A percentile compares a stretch with the other conserved stretches of the same genome.
These are phyloP conservation scores for Serripes groenlandicus DNA, from an alignment of 2,888 invertebrate genomes.

Conservation along the genomic window DNA sequence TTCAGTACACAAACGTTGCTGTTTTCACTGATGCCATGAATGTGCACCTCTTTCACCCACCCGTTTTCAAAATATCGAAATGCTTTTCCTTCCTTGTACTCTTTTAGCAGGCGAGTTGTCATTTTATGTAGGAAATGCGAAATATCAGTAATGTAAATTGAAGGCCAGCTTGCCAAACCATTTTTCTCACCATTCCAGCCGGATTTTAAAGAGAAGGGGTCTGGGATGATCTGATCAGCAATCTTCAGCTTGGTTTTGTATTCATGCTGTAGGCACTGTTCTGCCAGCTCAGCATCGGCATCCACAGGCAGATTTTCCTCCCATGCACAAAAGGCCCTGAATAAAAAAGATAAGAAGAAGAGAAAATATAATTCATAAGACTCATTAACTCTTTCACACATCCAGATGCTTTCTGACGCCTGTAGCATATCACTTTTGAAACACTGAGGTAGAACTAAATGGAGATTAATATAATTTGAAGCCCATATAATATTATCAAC, in stretches of 20 bases:
- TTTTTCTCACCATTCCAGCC: conserved; percentile 59
- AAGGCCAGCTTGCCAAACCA: conserved; percentile 45
- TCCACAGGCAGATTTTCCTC: conserved; percentile 55
- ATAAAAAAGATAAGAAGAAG: background rate
- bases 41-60: conserved; percentile 60
- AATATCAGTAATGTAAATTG: conserved; percentile 60
- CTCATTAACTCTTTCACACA: too few relatives aligned
- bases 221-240: conserved; percentile 28
- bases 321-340: conserved; percentile 59
- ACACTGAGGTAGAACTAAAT: too few relatives aligned
- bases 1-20: conserved; percentile 50
- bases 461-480: too few relatives aligned
- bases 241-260: conserved; percentile 41
- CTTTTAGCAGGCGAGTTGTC: conserved; percentile 49
- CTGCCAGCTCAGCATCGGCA: conserved; percentile 24
- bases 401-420: too few relatives aligned
- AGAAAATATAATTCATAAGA: background rate
- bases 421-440: too few relatives aligned
- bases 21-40: conserved; percentile 27
- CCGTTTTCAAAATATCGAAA: conserved; percentile 53
- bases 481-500: too few relatives aligned
- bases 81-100: conserved; percentile 61
- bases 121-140: conserved; percentile 29
- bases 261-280: conserved; percentile 33
- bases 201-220: conserved; percentile 35